phyloP scores from a whole-genome alignment of 2,113 vertebrate genomes.

The Zapornia atra region DNA sequence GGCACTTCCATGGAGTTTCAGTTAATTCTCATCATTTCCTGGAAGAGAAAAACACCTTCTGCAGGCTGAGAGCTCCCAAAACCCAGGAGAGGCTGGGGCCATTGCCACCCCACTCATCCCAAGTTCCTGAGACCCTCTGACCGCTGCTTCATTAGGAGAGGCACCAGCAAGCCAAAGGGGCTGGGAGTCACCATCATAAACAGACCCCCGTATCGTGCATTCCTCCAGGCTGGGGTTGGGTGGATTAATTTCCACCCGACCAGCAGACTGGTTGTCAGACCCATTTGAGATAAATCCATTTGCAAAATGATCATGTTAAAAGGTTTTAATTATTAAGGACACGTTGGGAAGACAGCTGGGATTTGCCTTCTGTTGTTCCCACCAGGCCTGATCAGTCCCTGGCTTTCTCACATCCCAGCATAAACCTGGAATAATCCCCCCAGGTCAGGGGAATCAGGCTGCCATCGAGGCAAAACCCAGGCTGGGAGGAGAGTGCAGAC shows the following conservation, averaged over 20 bases:
- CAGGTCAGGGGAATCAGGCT: background rate
- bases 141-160: background rate
- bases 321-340: conserved; percentile 51
- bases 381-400: background rate
- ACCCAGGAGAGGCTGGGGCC: accelerated
- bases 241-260: background rate
- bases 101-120: accelerated
- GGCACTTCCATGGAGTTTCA: background rate
- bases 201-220: background rate
- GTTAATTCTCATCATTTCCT: background rate
- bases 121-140: background rate
- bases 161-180: background rate
- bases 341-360: conserved; percentile 29
- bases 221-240: background rate
- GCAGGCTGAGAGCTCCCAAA: background rate
- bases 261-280: conserved; percentile 18
- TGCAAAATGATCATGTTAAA: conserved; percentile 48
- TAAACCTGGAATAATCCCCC: conserved; percentile 5
- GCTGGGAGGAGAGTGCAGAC: background rate
- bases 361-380: conserved; percentile 45
- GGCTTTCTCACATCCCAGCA: background rate
- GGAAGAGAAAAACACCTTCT: background rate
- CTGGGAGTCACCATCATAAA: accelerated
- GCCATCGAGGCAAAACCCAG: background rate
- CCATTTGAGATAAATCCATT: conserved; percentile 1